A percentile compares a stretch with the other conserved stretches of the same genome.
Evolutionary conservation across 2,888 invertebrate species (phyloP).

Genomic region (Icerya purchasi): DNA sequence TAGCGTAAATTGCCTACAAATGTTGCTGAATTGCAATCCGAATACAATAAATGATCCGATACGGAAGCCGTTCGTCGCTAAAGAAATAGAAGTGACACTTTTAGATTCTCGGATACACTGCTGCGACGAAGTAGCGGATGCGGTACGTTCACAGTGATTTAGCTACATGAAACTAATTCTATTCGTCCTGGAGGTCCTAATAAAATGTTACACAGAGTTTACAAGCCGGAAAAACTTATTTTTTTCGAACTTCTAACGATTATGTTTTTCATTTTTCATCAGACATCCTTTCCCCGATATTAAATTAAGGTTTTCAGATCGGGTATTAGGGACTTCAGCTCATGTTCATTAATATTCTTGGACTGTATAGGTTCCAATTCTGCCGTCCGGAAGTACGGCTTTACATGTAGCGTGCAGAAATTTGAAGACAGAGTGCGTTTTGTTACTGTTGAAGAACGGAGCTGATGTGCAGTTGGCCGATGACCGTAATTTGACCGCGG

Average conservation of each 20-base stretch:
- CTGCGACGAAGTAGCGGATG: too few species aligned
- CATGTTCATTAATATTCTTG: too few species aligned
- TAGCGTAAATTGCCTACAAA: slow-evolving; percentile 21
- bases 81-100: not conserved
- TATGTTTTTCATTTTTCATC: too few species aligned
- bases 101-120: not conserved
- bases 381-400: slow-evolving; percentile 35
- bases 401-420: slow-evolving; percentile 36
- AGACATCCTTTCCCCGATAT: too few species aligned
- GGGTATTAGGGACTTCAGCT: too few species aligned
- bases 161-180: too few species aligned
- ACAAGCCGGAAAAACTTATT: too few species aligned
- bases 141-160: too few species aligned
- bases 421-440: slow-evolving; percentile 29
- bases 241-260: too few species aligned
- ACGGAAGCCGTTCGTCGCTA: not conserved
- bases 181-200: too few species aligned
- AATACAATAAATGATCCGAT: slow-evolving; percentile 5
- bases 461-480: slow-evolving; percentile 30
- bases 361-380: slow-evolving; percentile 5
- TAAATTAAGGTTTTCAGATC: too few species aligned
- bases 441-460: slow-evolving; percentile 30
- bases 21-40: slow-evolving; percentile 6
- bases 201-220: too few species aligned
- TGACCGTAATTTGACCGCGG: slow-evolving; percentile 27